A percentile compares a stretch with the other conserved stretches of the same genome.
Evolutionary conservation across 2,888 invertebrate genomes (phyloP).

Genomic region (Heliothis peltigera): DNA sequence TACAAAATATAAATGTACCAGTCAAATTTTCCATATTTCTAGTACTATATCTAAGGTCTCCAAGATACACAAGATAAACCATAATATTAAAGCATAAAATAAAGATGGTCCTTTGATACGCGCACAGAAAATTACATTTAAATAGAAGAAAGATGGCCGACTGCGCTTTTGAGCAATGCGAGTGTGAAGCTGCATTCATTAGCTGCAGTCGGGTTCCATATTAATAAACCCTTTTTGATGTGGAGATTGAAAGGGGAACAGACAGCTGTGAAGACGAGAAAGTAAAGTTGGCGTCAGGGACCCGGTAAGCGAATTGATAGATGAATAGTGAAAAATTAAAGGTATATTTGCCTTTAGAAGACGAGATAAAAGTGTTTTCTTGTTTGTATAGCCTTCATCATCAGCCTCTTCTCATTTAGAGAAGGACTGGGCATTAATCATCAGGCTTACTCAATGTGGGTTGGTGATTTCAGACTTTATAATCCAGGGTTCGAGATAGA

Average conservation of each 20-base stretch:
- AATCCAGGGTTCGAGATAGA: no score
- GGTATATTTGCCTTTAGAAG: no score
- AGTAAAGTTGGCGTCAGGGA: not conserved
- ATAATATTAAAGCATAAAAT: slow-evolving; percentile 8
- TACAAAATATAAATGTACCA: no score
- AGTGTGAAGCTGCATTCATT: slow-evolving; percentile 31
- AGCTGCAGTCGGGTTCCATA: not conserved
- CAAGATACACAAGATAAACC: not conserved
- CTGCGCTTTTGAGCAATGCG: slow-evolving; percentile 19
- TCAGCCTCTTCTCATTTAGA: no score
- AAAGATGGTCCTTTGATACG: slow-evolving; percentile 16
- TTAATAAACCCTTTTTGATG: not conserved
- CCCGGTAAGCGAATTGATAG: not conserved
- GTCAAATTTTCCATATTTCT: no score
- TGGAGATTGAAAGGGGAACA: not conserved
- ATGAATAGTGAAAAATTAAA: no score
- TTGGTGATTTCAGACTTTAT: no score
- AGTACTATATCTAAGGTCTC: not conserved
- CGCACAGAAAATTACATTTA: slow-evolving; percentile 40
- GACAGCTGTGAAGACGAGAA: not conserved
- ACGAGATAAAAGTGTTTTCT: no score
- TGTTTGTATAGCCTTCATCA: no score
- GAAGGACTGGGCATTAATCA: no score
- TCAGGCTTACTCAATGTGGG: no score
- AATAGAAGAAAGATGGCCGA: slow-evolving; percentile 15